phyloP scores from a whole-genome alignment of 1,140 invertebrate genomes.

The Brachionus rotundiformis region DNA sequence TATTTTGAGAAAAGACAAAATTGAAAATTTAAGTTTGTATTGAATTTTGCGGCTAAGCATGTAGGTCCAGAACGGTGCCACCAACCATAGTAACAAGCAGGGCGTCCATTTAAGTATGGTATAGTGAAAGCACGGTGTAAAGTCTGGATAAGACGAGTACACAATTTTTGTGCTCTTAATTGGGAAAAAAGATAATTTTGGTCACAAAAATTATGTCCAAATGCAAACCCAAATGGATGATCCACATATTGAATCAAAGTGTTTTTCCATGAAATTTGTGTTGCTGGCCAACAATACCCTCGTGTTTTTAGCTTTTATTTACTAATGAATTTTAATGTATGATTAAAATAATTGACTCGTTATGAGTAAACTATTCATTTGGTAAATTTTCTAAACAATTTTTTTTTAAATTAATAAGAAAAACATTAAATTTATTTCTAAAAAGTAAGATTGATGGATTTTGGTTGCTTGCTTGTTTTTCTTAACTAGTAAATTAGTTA shows the following conservation, averaged over 20 bases:
- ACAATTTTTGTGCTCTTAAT: conserved; percentile 45
- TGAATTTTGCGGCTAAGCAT: conserved; percentile 45
- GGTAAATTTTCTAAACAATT: not conserved
- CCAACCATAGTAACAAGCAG: conserved; percentile 2
- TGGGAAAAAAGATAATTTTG: not conserved
- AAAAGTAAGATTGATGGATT: not conserved
- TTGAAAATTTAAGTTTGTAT: conserved; percentile 42
- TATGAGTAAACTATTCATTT: conserved; percentile 15
- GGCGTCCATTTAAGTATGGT: conserved; percentile 49
- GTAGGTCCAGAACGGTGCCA: conserved; percentile 45
- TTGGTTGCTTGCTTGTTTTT: conserved; percentile 11
- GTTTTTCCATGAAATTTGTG: conserved; percentile 25
- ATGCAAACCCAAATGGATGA: conserved; percentile 40
- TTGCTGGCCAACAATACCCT: not conserved
- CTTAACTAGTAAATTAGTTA: not conserved
- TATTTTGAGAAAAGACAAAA: conserved; percentile 46
- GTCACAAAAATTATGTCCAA: not conserved
- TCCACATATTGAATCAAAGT: conserved; percentile 50
- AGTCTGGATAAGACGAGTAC: conserved; percentile 44
- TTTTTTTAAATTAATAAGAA: not conserved
- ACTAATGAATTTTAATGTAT: not conserved
- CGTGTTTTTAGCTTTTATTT: not conserved
- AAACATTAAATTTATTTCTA: conserved; percentile 17
- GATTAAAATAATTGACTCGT: not conserved
- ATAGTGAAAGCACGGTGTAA: conserved; percentile 44